phyloP scores from a whole-genome alignment of 2,113 vertebrate genomes.

The human (Homo sapiens) region DNA sequence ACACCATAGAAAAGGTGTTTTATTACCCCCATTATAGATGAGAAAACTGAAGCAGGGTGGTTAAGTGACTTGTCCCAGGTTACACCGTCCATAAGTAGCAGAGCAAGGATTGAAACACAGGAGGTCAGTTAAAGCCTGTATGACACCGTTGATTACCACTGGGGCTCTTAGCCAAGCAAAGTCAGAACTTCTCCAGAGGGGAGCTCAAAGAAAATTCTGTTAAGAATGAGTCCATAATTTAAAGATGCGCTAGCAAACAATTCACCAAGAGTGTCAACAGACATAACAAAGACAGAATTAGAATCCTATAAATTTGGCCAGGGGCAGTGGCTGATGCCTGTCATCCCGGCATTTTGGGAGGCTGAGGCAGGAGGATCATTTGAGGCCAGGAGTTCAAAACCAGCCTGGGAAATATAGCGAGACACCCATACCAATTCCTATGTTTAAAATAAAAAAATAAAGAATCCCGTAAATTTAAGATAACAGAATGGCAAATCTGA shows the following conservation, averaged over 20 bases:
- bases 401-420: no score
- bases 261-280: background rate
- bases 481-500: background rate
- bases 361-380: no score
- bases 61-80: background rate
- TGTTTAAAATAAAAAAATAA: no score
- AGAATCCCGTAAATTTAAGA: background rate
- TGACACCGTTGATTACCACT: background rate
- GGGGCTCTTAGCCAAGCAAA: background rate
- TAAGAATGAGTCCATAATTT: background rate
- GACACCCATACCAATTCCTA: no score
- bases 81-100: background rate
- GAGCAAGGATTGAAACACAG: background rate
- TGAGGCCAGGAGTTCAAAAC: no score
- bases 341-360: no score
- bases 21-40: background rate
- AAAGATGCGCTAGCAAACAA: background rate
- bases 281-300: constrained; percentile 6
- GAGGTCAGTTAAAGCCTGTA: background rate
- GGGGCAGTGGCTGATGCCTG: no score
- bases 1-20: background rate
- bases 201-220: background rate
- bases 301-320: background rate
- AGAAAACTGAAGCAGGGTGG: background rate
- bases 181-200: background rate